Evolutionary conservation across 2,888 invertebrate species (phyloP).

Genomic region (Eilema caniola): DNA sequence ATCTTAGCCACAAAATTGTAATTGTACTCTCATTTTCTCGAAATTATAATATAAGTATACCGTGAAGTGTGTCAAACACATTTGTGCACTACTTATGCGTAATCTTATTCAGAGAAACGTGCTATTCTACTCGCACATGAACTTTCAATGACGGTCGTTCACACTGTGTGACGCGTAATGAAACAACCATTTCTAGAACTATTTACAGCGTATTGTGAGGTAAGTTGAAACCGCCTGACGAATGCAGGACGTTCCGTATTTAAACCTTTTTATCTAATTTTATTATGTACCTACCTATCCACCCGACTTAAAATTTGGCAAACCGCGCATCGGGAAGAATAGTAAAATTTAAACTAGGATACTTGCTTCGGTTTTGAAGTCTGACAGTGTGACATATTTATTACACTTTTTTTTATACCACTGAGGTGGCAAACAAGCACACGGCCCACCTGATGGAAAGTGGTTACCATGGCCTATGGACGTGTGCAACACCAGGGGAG

Average conservation of each 20-base stretch:
- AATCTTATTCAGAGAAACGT: slow-evolving; percentile 15
- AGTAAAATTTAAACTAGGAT: no score
- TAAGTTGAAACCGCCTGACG: not conserved
- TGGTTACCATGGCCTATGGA: no score
- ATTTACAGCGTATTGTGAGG: not conserved
- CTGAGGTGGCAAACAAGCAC: no score
- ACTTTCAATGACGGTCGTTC: slow-evolving; percentile 24
- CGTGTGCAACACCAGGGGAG: no score
- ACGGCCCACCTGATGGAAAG: no score
- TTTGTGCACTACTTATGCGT: slow-evolving; percentile 15
- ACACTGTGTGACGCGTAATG: slow-evolving; percentile 7
- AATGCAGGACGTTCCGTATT: not conserved
- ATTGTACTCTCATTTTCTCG: slow-evolving; percentile 18
- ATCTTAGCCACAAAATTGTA: slow-evolving; percentile 5
- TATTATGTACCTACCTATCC: no score
- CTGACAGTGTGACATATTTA: no score
- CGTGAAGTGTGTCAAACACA: slow-evolving; percentile 24
- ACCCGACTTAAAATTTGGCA: no score
- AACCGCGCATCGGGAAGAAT: no score
- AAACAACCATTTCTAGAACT: slow-evolving; percentile 9
- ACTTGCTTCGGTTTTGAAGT: no score
- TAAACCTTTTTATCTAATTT: not conserved
- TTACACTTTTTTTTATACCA: no score
- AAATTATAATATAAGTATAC: slow-evolving; percentile 11
- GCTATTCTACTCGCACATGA: slow-evolving; percentile 13